Percentiles rank a stretch among this genome's conserved stretches.
Conservation (phyloP, 2,797 vertebrate species). For the Yasuhikotakia modesta region DNA sequence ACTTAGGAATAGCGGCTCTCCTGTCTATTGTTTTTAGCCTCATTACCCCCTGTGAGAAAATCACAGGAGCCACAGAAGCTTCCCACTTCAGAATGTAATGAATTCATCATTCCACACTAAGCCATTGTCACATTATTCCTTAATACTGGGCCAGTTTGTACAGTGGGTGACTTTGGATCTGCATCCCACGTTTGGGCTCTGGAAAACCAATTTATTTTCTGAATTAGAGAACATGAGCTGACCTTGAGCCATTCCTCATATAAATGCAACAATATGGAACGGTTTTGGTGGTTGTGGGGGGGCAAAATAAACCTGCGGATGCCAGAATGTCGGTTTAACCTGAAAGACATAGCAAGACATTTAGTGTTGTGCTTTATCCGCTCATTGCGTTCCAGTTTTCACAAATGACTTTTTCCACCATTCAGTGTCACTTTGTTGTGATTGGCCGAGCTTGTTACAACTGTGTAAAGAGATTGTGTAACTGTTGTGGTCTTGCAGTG, state of each 20-base stretch:
- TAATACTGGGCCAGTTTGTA: slow-evolving; percentile 23
- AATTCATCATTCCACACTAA: background rate
- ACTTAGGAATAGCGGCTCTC: slow-evolving; percentile 61
- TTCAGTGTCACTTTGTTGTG: background rate
- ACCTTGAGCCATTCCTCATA: slow-evolving; percentile 39
- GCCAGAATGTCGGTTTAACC: background rate
- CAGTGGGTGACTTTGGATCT: slow-evolving; percentile 20
- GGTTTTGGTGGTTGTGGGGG: background rate
- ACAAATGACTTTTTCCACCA: background rate
- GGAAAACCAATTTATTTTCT: slow-evolving; percentile 46
- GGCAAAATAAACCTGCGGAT: background rate
- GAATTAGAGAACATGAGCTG: slow-evolving; percentile 33
- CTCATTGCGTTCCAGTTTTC: slow-evolving; percentile 2
- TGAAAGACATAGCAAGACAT: background rate
- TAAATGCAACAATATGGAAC: slow-evolving; percentile 21
- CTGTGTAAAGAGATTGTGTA: slow-evolving; percentile 13
- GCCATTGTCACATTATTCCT: background rate
- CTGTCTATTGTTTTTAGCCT: slow-evolving; percentile 49
- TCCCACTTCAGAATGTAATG: slow-evolving; percentile 4
- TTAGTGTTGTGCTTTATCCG: background rate
- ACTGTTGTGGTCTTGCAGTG: background rate
- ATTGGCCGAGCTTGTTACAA: background rate
- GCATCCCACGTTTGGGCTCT: slow-evolving; percentile 1
- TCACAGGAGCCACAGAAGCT: slow-evolving; percentile 6
- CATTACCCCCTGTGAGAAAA: slow-evolving; percentile 39